Evolutionary conservation across 1,140 invertebrate genomes (phyloP).

Genomic region (Magallana angulata): DNA sequence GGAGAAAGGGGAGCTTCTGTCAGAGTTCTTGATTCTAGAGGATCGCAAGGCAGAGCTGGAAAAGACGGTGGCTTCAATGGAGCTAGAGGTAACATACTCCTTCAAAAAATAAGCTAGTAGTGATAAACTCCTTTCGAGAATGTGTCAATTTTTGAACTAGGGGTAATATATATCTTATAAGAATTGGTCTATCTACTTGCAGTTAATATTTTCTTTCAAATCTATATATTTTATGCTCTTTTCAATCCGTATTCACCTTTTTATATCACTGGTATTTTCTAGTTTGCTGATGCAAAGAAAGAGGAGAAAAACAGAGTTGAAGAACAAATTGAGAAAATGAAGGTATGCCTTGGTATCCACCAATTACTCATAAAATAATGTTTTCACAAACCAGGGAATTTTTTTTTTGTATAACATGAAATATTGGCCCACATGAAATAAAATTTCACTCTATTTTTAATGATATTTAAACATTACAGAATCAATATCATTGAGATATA

Average conservation of each 20-base stretch:
- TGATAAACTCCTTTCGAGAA: too few species aligned
- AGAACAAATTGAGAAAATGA: not conserved
- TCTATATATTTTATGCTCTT: too few species aligned
- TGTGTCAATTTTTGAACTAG: too few species aligned
- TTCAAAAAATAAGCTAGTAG: not conserved
- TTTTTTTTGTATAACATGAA: too few species aligned
- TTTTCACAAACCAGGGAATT: not conserved
- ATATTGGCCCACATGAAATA: too few species aligned
- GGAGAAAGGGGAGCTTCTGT: constrained; percentile 60
- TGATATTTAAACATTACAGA: too few species aligned
- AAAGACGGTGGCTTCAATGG: constrained; percentile 46
- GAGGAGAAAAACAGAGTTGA: not conserved
- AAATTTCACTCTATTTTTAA: too few species aligned
- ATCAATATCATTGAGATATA: too few species aligned
- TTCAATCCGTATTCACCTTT: too few species aligned
- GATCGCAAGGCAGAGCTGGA: constrained; percentile 57
- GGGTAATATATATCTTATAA: too few species aligned
- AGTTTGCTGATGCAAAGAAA: constrained; percentile 5
- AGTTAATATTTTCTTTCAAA: too few species aligned
- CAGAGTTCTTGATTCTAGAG: constrained; percentile 58
- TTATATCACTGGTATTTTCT: not conserved
- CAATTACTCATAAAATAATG: not conserved
- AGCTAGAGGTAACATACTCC: constrained; percentile 49
- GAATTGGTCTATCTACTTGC: too few species aligned
- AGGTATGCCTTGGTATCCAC: not conserved